Base-by-base conservation (phyloP, 2,797 vertebrate species). In the Passerculus sandwichensis region DNA sequence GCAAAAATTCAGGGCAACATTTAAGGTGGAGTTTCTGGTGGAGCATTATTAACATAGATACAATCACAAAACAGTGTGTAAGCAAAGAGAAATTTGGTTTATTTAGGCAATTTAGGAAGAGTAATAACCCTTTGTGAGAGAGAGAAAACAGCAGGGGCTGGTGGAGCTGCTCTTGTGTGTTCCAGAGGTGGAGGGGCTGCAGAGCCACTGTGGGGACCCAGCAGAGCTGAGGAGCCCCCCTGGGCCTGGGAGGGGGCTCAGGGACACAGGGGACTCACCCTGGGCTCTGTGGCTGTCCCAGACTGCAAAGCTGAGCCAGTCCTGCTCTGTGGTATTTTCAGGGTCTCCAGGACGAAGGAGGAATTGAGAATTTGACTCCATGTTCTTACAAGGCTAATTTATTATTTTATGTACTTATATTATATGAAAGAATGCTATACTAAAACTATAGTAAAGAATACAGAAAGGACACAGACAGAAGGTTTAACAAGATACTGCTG, bases 191-290 rank as follows among this genome's bases (percentile, higher is more conserved):
- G 1, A 56, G 38, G 42, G 15, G 69, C 80, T 79, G 32, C 48
- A 81, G 57, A 26, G 47, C 5, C 2, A 0, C 62, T 7, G 19
- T 5, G 9, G 56, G 38, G 34, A 57, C 34, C 54, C n/a, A 26
- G 36, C 44, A 66, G 74, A 38, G 84, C 66, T 8, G 2, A 7
- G 45, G 45, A 19, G 50, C 21, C 71, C 36, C 36, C 6, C 5
- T 7, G 14, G 30, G 30, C 51, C 34, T 11, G 5, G 57, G 42
- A 51, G 72, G 13, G n/a, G 57, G 18, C 56, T 86, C 59, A 61
- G 87, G 86, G 45, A 34, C 32, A 21, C 2, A 3, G 0, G 0
- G 45, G 25, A 16, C 30, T 61, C 4, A 0, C 34, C 61, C 69
- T 67, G 4, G 0, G 15, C 51, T 79, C 71, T 69, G 50, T 6